Percentiles rank a stretch among this genome's conserved stretches.
Conservation (phyloP, 2,113 vertebrate genomes). For the Rhagologus leucostigma region DNA sequence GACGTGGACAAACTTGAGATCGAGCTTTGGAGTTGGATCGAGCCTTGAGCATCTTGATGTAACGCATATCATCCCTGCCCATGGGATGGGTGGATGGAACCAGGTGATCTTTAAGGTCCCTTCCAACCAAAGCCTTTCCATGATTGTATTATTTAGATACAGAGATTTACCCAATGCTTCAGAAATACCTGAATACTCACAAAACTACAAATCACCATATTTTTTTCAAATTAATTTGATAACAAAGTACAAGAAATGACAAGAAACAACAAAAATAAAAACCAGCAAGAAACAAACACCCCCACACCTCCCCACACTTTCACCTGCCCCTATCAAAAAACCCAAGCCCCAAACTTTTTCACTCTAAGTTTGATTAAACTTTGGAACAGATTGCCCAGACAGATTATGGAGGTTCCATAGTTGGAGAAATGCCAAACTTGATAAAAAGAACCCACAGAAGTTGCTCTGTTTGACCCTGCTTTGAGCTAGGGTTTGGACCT, state of each 20-base stretch:
- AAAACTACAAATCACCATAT: neutral
- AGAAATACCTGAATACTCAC: neutral
- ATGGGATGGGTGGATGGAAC: neutral
- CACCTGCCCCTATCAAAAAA: too few relatives aligned
- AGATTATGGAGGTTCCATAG: neutral
- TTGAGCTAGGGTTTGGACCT: neutral
- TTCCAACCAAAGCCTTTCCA: neutral
- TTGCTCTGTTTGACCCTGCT: neutral
- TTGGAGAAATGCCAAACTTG: neutral
- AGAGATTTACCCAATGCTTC: neutral
- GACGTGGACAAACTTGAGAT: neutral
- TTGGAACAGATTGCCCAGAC: neutral
- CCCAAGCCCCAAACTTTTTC: neutral
- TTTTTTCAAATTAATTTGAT: neutral
- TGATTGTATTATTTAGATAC: neutral
- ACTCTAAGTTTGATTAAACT: neutral
- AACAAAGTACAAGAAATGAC: neutral
- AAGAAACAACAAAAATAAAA: neutral
- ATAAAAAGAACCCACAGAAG: neutral
- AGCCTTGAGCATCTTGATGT: neutral
- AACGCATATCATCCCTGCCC: neutral
- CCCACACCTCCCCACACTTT: too few relatives aligned
- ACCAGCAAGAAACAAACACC: neutral
- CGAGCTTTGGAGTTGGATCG: neutral
- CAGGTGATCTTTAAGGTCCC: neutral